Conservation (phyloP, 2,888 invertebrate genomes). For the Panopea generosa region DNA sequence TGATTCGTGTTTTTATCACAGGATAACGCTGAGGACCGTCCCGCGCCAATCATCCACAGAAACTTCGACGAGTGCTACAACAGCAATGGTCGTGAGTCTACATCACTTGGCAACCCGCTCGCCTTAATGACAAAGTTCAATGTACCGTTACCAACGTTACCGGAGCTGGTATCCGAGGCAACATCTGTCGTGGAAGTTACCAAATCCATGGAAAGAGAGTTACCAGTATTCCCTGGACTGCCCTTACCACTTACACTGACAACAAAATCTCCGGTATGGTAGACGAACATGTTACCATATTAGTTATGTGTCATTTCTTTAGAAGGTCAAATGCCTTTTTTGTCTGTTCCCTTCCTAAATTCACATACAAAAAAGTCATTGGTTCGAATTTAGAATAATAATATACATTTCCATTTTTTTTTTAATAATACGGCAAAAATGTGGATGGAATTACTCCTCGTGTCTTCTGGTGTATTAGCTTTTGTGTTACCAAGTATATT, state of each 20-base stretch:
- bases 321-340: no score
- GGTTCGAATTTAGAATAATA: no score
- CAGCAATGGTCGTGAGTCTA: slow-evolving; percentile 6
- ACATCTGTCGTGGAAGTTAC: slow-evolving; percentile 8
- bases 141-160: slow-evolving; percentile 55
- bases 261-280: neutral
- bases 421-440: no score
- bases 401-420: no score
- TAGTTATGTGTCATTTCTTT: no score
- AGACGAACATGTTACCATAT: no score
- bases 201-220: slow-evolving; percentile 19
- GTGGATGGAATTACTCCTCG: no score
- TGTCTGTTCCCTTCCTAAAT: no score
- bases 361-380: no score
- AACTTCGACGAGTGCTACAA: slow-evolving; percentile 65
- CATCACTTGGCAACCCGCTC: slow-evolving; percentile 44
- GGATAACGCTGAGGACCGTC: slow-evolving; percentile 56
- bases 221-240: slow-evolving; percentile 43
- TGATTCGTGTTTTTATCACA: no score
- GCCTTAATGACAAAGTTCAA: slow-evolving; percentile 51
- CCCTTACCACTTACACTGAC: slow-evolving; percentile 1
- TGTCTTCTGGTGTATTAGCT: no score
- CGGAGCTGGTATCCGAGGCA: slow-evolving; percentile 35
- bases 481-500: no score
- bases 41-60: slow-evolving; percentile 60